Evolutionary conservation across 64 coral and sea anemone species (phyloP).

Genomic region (Orbicella faveolata): DNA sequence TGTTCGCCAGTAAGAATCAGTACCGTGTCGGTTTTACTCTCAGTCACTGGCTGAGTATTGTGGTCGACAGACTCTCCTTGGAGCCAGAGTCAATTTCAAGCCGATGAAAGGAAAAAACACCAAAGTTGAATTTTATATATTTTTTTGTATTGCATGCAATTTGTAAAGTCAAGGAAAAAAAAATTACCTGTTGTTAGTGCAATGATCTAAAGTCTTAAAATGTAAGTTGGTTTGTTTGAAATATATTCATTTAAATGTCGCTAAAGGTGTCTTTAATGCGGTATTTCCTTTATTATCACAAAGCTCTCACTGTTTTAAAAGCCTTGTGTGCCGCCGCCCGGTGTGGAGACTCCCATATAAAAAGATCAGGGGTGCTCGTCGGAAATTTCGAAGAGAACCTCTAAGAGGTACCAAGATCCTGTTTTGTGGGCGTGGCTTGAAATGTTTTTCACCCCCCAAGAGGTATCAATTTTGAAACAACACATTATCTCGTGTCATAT

Average conservation of each 20-base stretch:
- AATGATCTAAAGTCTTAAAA: not conserved
- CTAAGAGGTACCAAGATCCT: too few relatives aligned
- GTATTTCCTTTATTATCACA: too few relatives aligned
- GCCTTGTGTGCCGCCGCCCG: too few relatives aligned
- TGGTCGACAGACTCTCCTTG: not conserved
- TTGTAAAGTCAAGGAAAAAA: not conserved
- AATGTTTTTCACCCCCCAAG: too few relatives aligned
- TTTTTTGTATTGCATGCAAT: not conserved
- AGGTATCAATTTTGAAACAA: too few relatives aligned
- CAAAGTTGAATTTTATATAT: constrained; percentile 26
- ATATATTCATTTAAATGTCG: not conserved
- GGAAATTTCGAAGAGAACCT: too few relatives aligned
- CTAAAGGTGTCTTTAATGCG: too few relatives aligned
- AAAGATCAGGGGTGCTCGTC: too few relatives aligned
- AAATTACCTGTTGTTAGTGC: not conserved
- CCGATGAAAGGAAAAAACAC: not conserved
- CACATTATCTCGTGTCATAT: too few relatives aligned
- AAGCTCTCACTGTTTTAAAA: too few relatives aligned
- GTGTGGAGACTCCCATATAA: too few relatives aligned
- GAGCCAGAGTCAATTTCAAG: not conserved
- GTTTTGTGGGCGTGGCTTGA: too few relatives aligned
- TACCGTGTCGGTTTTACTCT: not conserved
- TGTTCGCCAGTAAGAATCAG: constrained; percentile 66
- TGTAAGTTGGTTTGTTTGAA: not conserved
- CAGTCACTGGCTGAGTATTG: not conserved